phyloP scores from a whole-genome alignment of 2,888 invertebrate genomes.

The Dynastes maya region DNA sequence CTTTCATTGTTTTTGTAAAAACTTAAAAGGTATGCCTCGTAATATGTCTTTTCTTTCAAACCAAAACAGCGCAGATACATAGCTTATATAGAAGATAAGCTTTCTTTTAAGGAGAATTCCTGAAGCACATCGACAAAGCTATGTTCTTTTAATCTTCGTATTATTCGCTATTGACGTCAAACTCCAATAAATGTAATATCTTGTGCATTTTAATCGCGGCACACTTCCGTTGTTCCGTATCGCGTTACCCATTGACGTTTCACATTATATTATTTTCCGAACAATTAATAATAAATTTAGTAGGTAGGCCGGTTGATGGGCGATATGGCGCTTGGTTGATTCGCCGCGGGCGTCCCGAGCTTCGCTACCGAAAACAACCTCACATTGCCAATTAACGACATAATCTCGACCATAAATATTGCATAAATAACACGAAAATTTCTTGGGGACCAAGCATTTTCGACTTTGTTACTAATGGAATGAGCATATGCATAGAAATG shows the following conservation, averaged over 20 bases:
- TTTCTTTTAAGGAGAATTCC: no score
- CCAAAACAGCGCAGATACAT: no score
- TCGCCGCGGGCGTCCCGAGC: slow-evolving; percentile 52
- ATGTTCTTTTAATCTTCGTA: no score
- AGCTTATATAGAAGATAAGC: no score
- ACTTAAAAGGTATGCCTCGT: no score
- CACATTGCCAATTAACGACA: slow-evolving; percentile 55
- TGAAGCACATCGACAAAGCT: no score
- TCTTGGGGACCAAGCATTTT: not conserved
- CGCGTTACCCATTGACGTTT: slow-evolving; percentile 1
- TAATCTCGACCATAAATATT: slow-evolving; percentile 55
- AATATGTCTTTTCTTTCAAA: no score
- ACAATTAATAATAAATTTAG: slow-evolving; percentile 52
- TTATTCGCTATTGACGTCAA: not conserved
- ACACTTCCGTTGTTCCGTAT: not conserved
- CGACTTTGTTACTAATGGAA: no score
- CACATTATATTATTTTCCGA: slow-evolving; percentile 17
- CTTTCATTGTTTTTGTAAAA: no score
- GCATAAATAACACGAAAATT: slow-evolving; percentile 48
- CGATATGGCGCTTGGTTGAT: slow-evolving; percentile 56
- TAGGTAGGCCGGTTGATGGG: slow-evolving; percentile 52
- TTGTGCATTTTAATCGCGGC: slow-evolving; percentile 3
- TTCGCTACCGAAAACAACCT: slow-evolving; percentile 54
- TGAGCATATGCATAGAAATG: no score
- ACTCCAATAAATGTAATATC: not conserved